Evolutionary conservation across 1,140 invertebrate genomes (phyloP).

Genomic region (Zaprionus africanus): DNA sequence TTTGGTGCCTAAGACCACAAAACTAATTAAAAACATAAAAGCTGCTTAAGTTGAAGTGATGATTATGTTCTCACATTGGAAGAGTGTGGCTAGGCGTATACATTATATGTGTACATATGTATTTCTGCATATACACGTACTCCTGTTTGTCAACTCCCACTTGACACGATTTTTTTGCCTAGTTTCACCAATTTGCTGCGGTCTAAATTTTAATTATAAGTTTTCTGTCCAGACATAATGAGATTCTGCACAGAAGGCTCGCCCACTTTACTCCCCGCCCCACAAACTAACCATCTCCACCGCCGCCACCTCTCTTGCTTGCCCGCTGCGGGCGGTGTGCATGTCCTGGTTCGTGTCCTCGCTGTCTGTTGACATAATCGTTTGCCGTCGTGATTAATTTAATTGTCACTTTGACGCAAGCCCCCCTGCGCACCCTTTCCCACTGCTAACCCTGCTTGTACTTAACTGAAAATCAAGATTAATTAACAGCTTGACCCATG

Average conservation of each 20-base stretch:
- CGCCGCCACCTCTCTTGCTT: neutral
- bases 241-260: conserved; percentile 50
- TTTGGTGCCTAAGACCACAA: conserved; percentile 48
- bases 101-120: too few species aligned
- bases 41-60: too few species aligned
- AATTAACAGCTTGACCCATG: conserved; percentile 74
- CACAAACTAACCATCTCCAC: neutral
- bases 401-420: conserved; percentile 81
- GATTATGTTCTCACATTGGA: too few species aligned
- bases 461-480: conserved; percentile 74
- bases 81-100: too few species aligned
- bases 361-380: conserved; percentile 76
- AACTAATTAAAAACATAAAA: conserved; percentile 68
- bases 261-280: neutral
- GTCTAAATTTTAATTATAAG: conserved; percentile 81
- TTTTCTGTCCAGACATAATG: conserved; percentile 69
- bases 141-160: neutral
- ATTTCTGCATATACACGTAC: too few species aligned
- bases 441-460: conserved; percentile 7
- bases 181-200: conserved; percentile 58
- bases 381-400: conserved; percentile 81
- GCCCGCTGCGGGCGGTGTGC: conserved; percentile 28
- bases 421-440: conserved; percentile 16
- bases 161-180: neutral
- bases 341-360: conserved; percentile 6